phyloP scores from a whole-genome alignment of 2,797 vertebrate genomes.

The Gambelia wislizenii region DNA sequence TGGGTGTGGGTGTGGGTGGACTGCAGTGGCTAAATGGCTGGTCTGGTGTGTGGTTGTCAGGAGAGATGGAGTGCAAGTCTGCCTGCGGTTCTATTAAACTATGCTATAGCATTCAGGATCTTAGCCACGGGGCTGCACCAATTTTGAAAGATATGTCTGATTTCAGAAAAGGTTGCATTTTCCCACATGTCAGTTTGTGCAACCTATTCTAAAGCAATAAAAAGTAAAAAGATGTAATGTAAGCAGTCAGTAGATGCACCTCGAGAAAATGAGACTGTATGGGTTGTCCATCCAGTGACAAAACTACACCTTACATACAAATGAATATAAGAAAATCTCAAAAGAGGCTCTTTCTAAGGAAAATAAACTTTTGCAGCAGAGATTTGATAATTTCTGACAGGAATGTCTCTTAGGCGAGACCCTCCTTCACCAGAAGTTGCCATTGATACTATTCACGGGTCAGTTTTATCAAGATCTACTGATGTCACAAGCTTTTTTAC shows the following conservation, averaged over 20 bases:
- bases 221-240: not conserved
- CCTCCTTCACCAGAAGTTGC: not conserved
- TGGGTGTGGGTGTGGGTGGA: too few species aligned
- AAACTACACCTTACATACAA: not conserved
- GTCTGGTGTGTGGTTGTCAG: too few species aligned
- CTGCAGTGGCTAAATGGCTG: too few species aligned
- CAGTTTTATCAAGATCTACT: not conserved
- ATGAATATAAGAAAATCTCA: not conserved
- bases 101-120: too few species aligned
- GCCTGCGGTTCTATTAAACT: too few species aligned
- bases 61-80: too few species aligned
- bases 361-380: not conserved
- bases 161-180: constrained; percentile 30
- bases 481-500: not conserved
- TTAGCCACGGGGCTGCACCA: constrained; percentile 20
- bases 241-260: not conserved
- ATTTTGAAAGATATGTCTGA: not conserved
- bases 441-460: not conserved
- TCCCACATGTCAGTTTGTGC: not conserved
- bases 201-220: not conserved
- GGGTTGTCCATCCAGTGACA: not conserved
- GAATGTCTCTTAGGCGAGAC: not conserved
- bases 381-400: not conserved
- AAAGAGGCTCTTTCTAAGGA: not conserved
- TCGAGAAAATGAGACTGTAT: constrained; percentile 1